Evolutionary conservation across 2,888 invertebrate genomes (phyloP).

Genomic region (Merodon equestris): DNA sequence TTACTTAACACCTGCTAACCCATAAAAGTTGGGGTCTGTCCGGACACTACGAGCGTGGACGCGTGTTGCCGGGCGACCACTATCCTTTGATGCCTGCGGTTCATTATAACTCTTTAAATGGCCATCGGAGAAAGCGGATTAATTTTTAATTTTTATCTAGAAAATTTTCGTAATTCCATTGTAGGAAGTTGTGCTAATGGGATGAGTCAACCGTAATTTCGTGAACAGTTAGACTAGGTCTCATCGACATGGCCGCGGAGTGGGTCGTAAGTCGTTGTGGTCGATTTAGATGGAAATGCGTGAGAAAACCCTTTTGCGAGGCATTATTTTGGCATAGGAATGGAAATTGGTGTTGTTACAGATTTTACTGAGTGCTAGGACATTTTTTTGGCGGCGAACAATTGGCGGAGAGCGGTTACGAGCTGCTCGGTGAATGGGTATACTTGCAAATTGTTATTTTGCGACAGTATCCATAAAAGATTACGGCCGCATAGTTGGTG

Average conservation of each 20-base stretch:
- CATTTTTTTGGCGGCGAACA: slow-evolving; percentile 10
- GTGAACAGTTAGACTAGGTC: slow-evolving; percentile 28
- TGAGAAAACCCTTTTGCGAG: slow-evolving; percentile 25
- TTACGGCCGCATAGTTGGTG: too few relatives aligned
- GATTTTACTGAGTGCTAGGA: slow-evolving; percentile 18
- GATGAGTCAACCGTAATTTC: slow-evolving; percentile 42
- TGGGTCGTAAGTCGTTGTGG: slow-evolving; percentile 22
- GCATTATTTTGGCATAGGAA: slow-evolving; percentile 7
- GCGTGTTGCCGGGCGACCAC: background rate
- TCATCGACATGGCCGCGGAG: background rate
- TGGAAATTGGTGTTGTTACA: background rate
- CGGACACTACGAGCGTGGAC: background rate
- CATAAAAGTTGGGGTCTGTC: slow-evolving; percentile 42
- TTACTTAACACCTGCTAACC: slow-evolving; percentile 61
- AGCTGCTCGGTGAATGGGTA: slow-evolving; percentile 3
- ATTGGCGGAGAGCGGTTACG: slow-evolving; percentile 9
- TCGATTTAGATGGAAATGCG: slow-evolving; percentile 30
- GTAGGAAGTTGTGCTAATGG: slow-evolving; percentile 50
- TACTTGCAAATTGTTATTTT: slow-evolving; percentile 38
- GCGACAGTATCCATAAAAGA: slow-evolving; percentile 31
- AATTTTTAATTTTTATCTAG: slow-evolving; percentile 63
- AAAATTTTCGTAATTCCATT: slow-evolving; percentile 40
- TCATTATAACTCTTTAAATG: slow-evolving; percentile 63
- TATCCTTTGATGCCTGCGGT: slow-evolving; percentile 18
- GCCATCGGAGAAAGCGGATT: slow-evolving; percentile 48